These are phyloP conservation scores for Myiotriccus ornatus DNA, from an alignment of 2,797 vertebrate genomes.

Conservation along the genomic window DNA sequence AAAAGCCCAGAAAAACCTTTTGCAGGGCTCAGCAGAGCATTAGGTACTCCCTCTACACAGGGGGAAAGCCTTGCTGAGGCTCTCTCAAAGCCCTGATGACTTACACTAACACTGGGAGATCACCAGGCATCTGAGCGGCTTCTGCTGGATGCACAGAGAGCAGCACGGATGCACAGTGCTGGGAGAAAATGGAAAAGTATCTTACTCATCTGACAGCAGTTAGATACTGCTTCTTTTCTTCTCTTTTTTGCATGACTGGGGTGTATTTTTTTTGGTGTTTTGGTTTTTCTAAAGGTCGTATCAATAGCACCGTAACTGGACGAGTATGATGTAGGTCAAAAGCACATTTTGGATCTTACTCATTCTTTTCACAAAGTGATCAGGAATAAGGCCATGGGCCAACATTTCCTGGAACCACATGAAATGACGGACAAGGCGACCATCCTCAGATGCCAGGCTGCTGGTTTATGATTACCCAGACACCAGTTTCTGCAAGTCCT, in stretches of 20 bases:
- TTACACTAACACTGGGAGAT: not conserved
- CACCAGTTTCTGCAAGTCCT: not conserved
- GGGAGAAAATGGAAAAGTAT: not conserved
- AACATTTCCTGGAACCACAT: not conserved
- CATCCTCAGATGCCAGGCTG: not conserved
- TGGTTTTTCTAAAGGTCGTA: not conserved
- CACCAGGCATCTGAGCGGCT: not conserved
- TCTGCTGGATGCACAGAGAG: not conserved
- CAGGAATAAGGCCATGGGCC: not conserved
- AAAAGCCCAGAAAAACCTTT: not conserved
- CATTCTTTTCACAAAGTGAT: not conserved
- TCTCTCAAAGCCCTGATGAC: not conserved
- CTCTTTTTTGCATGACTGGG: not conserved
- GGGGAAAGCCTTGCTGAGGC: not conserved
- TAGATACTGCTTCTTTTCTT: not conserved
- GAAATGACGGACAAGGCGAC: not conserved
- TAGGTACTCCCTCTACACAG: not conserved
- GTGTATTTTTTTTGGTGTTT: not conserved
- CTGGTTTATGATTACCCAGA: not conserved
- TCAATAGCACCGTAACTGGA: not conserved
- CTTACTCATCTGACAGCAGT: not conserved
- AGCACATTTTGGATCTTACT: not conserved
- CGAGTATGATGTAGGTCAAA: not conserved
- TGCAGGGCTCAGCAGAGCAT: not conserved
- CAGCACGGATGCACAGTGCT: fast-evolving